Conservation (phyloP, 1,140 invertebrate genomes). For the Gonatopus flavifemur region DNA sequence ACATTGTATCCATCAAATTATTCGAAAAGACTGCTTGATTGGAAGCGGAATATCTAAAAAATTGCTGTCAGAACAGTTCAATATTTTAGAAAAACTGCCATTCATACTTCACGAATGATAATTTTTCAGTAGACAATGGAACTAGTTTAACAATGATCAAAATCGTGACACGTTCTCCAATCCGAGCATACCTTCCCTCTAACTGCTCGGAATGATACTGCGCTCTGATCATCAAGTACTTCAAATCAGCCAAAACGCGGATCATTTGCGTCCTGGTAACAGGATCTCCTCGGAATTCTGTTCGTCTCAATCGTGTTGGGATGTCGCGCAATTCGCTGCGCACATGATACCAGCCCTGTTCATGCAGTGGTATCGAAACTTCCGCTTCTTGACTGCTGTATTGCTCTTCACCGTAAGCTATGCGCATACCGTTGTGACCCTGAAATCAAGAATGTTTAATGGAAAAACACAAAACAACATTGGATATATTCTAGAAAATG, state of each 20-base stretch:
- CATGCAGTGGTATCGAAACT: conserved; percentile 67
- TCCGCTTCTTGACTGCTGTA: conserved; percentile 63
- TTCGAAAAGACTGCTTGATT: too few species aligned
- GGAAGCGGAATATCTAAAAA: too few species aligned
- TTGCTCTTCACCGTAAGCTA: conserved; percentile 72
- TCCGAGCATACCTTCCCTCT: conserved; percentile 68
- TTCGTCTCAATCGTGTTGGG: conserved; percentile 57
- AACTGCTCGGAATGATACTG: conserved; percentile 94
- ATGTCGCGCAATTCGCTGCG: conserved; percentile 64
- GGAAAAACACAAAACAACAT: conserved; percentile 9
- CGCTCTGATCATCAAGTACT: conserved; percentile 81
- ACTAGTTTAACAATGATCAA: too few species aligned
- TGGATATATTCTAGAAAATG: neutral
- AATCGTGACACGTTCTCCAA: too few species aligned
- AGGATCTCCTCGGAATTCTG: conserved; percentile 63
- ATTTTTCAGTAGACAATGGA: too few species aligned
- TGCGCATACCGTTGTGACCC: conserved; percentile 70
- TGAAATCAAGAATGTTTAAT: too few species aligned
- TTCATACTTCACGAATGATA: too few species aligned
- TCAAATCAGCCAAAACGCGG: conserved; percentile 77
- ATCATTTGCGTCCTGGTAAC: conserved; percentile 81
- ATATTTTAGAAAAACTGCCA: too few species aligned
- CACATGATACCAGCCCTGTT: conserved; percentile 76
- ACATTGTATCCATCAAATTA: too few species aligned
- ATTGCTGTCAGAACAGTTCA: too few species aligned